Evolutionary conservation across 2,888 invertebrate species (phyloP).

Genomic region (Panzeria rudis): DNA sequence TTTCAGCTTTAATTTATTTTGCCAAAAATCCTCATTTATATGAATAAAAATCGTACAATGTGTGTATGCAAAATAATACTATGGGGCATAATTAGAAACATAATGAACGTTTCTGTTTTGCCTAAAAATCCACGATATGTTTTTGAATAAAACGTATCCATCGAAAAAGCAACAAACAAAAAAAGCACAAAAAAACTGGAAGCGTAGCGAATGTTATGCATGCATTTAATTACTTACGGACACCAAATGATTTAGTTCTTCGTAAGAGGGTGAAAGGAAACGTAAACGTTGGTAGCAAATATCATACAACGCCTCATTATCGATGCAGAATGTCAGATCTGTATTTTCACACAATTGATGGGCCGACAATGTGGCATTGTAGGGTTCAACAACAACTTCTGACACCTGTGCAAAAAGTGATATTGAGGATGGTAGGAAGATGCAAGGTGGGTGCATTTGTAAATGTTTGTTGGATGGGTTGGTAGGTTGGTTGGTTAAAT

Average conservation of each 20-base stretch:
- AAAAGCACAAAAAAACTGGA: background rate
- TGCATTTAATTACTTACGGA: conserved; percentile 85
- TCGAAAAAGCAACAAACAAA: background rate
- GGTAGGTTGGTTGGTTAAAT: conserved; percentile 50
- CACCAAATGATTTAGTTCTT: conserved; percentile 94
- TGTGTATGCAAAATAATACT: conserved; percentile 19
- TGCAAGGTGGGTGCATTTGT: background rate
- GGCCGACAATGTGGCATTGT: conserved; percentile 93
- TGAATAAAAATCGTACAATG: background rate
- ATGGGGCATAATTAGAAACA: conserved; percentile 33
- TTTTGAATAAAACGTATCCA: background rate
- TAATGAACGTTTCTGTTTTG: conserved; percentile 27
- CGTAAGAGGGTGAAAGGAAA: conserved; percentile 91
- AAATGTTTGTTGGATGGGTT: conserved; percentile 1
- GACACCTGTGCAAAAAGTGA: conserved; percentile 84
- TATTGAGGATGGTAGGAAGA: background rate
- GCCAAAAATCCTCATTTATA: background rate
- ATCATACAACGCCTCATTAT: conserved; percentile 94
- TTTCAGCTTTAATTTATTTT: background rate
- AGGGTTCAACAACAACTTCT: conserved; percentile 94
- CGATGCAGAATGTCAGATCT: conserved; percentile 94
- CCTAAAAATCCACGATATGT: background rate
- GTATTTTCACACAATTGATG: conserved; percentile 94
- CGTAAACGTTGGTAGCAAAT: conserved; percentile 93
- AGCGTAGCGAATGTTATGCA: conserved; percentile 23